Evolutionary conservation across 2,888 invertebrate genomes (phyloP), one percentile per base, ranked within the genome.

Genomic region (Dioctria linearis): DNA sequence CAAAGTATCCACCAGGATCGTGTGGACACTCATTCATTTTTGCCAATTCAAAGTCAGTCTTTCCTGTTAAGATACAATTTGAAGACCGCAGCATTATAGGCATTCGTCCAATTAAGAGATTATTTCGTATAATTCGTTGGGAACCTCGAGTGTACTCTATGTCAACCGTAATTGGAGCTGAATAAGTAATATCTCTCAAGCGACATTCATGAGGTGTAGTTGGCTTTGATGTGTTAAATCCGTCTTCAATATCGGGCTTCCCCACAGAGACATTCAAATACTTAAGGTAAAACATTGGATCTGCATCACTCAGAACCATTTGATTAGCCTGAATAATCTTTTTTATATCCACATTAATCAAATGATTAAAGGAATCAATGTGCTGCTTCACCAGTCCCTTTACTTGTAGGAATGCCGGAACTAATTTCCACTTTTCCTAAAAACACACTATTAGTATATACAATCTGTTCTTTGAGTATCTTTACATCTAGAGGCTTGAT

Each of bases 1-100:
- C 94, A 87, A 99, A 99, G 90, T 99, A 99, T 84, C 99, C 99
- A 78, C 99, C 99, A n/a, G 99, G 98, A 90, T 99, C 99, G 88
- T 97, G 93, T 0, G 99, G 98, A 87, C 99, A 99, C 89, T 99
- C 99, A 88, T 98, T 97, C 87, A 98, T 90, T 88, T 96, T 95
- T 3, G 98, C 95, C 84, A 99, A 90, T 89, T 99, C 98, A 87
- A 93, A 95, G 84, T 96, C 95, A 0, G 96, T 95, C 89, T 98
- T 97, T 79, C 95, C 94, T 65, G 93, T 93, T 25, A 99, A 90
- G 0, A 96, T 95, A 90, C 99, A 99, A 87, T 98, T 97, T 59
- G 97, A 97, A 82, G 98, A 98, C 79, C 97, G 91, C 76, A 99
- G 89, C 99, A 99, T 99, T 69, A 99, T 94, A 0, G 99, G 99